Percentiles rank a stretch among this genome's conserved stretches.
These are phyloP conservation scores for Pegoplata infirma DNA, from an alignment of 2,888 invertebrate genomes.

Conservation along the genomic window DNA sequence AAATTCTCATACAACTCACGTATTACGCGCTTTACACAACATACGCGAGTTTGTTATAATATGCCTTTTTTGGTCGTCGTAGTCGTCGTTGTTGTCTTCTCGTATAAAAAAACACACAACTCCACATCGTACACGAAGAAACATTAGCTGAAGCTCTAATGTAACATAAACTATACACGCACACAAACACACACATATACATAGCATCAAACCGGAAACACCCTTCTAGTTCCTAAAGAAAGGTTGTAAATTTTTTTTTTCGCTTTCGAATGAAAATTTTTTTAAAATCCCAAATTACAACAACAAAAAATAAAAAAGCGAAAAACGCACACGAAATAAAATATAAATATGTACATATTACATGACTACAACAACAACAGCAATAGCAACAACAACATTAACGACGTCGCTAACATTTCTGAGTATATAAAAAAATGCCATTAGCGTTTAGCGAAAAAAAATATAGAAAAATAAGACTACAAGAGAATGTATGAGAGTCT, in stretches of 20 bases:
- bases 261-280: constrained; percentile 35
- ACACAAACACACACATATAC: constrained; percentile 19
- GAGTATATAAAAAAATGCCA: constrained; percentile 66
- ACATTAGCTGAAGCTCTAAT: constrained; percentile 43
- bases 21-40: constrained; percentile 6
- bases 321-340: constrained; percentile 63
- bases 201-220: constrained; percentile 62
- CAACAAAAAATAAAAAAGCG: constrained; percentile 34
- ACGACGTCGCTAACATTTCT: constrained; percentile 61
- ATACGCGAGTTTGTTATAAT: constrained; percentile 49
- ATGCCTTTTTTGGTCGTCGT: constrained; percentile 52
- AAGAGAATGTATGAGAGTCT: not conserved
- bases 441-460: constrained; percentile 66
- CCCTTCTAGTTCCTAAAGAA: constrained; percentile 67
- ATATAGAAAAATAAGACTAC: constrained; percentile 2
- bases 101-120: constrained; percentile 1
- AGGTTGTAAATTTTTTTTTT: constrained; percentile 29
- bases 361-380: constrained; percentile 41
- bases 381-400: constrained; percentile 34
- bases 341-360: constrained; percentile 58
- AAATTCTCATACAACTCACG: too few species aligned
- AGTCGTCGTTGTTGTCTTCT: constrained; percentile 31
- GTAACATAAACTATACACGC: constrained; percentile 28
- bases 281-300: constrained; percentile 66
- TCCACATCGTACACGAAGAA: constrained; percentile 34